Evolutionary conservation across 2,113 vertebrate genomes (phyloP).

Genomic region (Neodontobutis hainanensis): DNA sequence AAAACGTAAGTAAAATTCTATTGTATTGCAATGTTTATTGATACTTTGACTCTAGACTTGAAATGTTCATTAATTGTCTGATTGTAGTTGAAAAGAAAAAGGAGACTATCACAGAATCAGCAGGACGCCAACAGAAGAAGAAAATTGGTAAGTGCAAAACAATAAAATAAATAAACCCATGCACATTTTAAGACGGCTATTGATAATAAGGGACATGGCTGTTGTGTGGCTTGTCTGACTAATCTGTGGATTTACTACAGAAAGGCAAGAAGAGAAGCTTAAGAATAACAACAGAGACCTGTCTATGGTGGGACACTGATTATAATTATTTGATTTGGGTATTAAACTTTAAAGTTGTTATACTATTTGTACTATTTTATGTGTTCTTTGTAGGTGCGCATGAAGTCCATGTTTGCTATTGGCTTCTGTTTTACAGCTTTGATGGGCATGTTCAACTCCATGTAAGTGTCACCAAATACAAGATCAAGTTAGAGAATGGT

Average conservation of each 20-base stretch:
- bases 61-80: constrained; percentile 22
- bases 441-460: constrained; percentile 99
- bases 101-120: constrained; percentile 96
- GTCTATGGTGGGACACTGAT: constrained; percentile 85
- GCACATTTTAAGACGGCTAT: background rate
- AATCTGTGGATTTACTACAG: constrained; percentile 70
- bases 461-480: constrained; percentile 82
- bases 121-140: constrained; percentile 96
- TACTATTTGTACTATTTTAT: background rate
- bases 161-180: background rate
- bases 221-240: background rate
- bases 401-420: constrained; percentile 99
- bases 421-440: constrained; percentile 98
- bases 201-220: too few species aligned
- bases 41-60: background rate
- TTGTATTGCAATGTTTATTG: background rate
- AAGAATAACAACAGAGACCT: constrained; percentile 99
- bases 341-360: background rate
- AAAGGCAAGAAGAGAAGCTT: constrained; percentile 97
- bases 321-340: background rate
- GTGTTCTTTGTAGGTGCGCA: constrained; percentile 85
- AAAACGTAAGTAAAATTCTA: constrained; percentile 85
- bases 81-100: constrained; percentile 97
- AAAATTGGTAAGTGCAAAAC: constrained; percentile 88
- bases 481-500: background rate